Evolutionary conservation across 1,140 invertebrate genomes (phyloP), one percentile per base, ranked within the genome.

Genomic region (Oedothorax gibbosus): DNA sequence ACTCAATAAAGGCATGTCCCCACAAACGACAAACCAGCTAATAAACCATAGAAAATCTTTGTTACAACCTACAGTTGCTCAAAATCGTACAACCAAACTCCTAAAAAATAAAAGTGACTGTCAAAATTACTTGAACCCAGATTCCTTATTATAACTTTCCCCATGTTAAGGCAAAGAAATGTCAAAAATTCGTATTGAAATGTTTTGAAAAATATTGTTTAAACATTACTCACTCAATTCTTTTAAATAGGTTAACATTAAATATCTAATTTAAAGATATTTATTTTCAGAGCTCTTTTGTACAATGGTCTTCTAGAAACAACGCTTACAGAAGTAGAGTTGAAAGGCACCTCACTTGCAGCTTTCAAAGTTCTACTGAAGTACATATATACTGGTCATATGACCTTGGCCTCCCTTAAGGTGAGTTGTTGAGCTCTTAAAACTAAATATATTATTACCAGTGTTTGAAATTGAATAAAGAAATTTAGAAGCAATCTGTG

Each of bases 301-400:
- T 97, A 93, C 91, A 97, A 97, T 65, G 98, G 98, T 15, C 92
- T 99, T 91, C 93, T 93, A 87, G 98, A 99, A 91, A 94, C 96
- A 0, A 93, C 92, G 80, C 91, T 94, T 89, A 91, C 92, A 54
- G 95, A 97, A 92, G 96, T 99, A 82, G 94, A 95, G 87, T 89
- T 99, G 18, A 94, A 95, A 89, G 95, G 94, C 87, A 93, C 97
- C 51, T 95, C 95, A n/a, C 90, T 97, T 21, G 92, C 93, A 84
- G 95, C 97, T 20, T 99, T 99, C 88, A 96, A 96, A 90, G 93
- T 93, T 71, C 91, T 99, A 0, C 91, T 99, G 0, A 94, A 96
- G 88, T 99, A 99, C 91, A 97, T 99, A 71, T 99, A 99, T 89
- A 97, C 96, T 82, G 96, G 96, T 57, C 94, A 94, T 87, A 94